Percentiles rank a stretch among this genome's conserved stretches.
These are phyloP conservation scores for Linnaemya tessellans DNA, from an alignment of 2,888 invertebrate species.

Conservation along the genomic window DNA sequence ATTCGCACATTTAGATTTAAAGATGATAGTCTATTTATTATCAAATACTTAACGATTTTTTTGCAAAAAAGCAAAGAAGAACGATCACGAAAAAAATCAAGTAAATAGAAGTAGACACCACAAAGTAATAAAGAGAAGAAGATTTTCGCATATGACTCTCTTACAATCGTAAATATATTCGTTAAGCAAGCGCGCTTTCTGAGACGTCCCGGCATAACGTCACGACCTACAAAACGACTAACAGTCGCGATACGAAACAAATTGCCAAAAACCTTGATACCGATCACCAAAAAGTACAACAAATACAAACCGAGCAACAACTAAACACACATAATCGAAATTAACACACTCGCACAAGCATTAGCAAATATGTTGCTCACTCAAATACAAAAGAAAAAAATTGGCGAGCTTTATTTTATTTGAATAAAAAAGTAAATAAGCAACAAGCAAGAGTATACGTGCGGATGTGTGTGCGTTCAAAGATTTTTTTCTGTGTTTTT, in stretches of 20 bases:
- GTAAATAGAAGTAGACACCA: conserved; percentile 78
- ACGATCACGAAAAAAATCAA: conserved; percentile 75
- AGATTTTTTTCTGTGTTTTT: conserved; percentile 21
- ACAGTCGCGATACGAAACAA: conserved; percentile 79
- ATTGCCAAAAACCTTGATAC: conserved; percentile 83
- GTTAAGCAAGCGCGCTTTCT: conserved; percentile 46
- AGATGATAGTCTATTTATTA: conserved; percentile 3
- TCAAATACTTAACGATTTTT: conserved; percentile 51
- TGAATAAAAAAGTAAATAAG: conserved; percentile 36
- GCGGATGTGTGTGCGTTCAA: conserved; percentile 14
- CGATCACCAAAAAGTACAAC: conserved; percentile 77
- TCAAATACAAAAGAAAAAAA: conserved; percentile 20
- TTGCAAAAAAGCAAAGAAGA: conserved; percentile 72
- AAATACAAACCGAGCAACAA: conserved; percentile 55
- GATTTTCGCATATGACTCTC: conserved; percentile 26
- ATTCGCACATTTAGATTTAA: conserved; percentile 47
- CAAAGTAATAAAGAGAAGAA: conserved; percentile 57
- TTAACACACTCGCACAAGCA: conserved; percentile 29
- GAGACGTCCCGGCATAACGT: conserved; percentile 67
- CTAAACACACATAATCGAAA: conserved; percentile 41
- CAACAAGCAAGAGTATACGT: background rate
- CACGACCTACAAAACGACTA: conserved; percentile 81
- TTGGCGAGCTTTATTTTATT: conserved; percentile 63
- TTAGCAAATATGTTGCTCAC: conserved; percentile 42
- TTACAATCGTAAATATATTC: background rate